Evolutionary conservation across 1,140 invertebrate species (phyloP).

Genomic region (Lasioglossum albipes): DNA sequence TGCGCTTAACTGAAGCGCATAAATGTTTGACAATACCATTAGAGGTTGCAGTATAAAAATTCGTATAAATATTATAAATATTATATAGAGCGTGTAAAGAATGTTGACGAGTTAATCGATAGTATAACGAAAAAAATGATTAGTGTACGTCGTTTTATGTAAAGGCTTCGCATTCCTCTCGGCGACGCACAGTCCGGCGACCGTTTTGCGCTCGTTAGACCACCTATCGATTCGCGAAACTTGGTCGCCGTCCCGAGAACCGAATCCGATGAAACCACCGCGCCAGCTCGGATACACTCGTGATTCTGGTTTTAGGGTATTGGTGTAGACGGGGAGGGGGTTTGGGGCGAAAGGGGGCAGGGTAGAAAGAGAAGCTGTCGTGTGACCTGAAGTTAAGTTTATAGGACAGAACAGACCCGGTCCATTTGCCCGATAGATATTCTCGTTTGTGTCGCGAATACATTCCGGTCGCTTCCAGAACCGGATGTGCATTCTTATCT

Average conservation of each 20-base stretch:
- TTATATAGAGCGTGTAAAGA: conserved; percentile 63
- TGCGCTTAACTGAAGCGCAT: conserved; percentile 71
- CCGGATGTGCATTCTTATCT: neutral
- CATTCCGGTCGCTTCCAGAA: conserved; percentile 3
- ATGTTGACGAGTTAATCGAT: conserved; percentile 55
- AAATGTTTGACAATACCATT: conserved; percentile 75
- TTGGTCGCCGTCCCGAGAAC: conserved; percentile 21
- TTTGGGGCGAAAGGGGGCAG: neutral
- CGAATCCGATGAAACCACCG: conserved; percentile 21
- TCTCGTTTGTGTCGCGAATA: conserved; percentile 18
- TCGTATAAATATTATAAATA: conserved; percentile 34
- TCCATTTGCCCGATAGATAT: conserved; percentile 56
- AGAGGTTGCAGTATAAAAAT: conserved; percentile 67
- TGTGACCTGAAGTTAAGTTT: conserved; percentile 63
- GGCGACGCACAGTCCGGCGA: conserved; percentile 15
- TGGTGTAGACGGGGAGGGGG: neutral
- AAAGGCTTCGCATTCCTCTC: conserved; percentile 36
- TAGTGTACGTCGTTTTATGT: conserved; percentile 38
- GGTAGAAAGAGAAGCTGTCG: conserved; percentile 36
- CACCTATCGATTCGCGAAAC: conserved; percentile 43
- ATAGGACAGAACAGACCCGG: conserved; percentile 54
- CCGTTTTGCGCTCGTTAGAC: conserved; percentile 37
- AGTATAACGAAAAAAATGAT: conserved; percentile 44
- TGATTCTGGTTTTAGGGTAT: conserved; percentile 15
- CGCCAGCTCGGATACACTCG: conserved; percentile 28